Evolutionary conservation across 1,140 invertebrate genomes (phyloP), one percentile per base, ranked within the genome.

Genomic region (Lamellibrachia luymesi): DNA sequence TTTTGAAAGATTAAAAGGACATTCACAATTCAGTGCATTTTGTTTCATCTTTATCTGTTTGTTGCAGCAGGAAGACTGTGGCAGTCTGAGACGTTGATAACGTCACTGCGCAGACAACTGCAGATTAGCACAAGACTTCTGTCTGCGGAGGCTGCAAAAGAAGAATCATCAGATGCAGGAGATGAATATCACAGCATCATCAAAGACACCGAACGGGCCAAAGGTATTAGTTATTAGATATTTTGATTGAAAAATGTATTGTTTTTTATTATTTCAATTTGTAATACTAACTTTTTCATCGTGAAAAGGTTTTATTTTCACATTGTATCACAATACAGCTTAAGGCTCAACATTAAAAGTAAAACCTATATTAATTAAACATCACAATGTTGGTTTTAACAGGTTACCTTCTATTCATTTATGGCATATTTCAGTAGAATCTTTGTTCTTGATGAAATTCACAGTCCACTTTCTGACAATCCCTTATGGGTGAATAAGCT

Each of bases 121-220:
- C 64, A 80, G 64, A 6, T 80, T 80, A 80, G 64, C 64, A 22
- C 64, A 80, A 80, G 64, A 80, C 90, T 50, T 91, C 17, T 51
- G 50, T 91, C 90, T 25, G 90, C 90, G 38, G 50, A 50, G 8
- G 51, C 50, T 25, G 51, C 91, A 56, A 90, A 92, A 56, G 89
- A 92, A 27, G 94, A 38, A 17, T 50, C 50, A 8, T 2, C 91
- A 49, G 93, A 92, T 64, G 52, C 92, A 1, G 93, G 94, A 13
- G 91, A 93, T 50, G 95, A 95, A n/a, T 95, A 96, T 92, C 95
- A 96, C 93, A 94, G 94, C 49, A 95, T 96, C 93, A 96, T 96
- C 90, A 95, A 95, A 93, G 94, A 96, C 93, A 94, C 93, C 1
- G 96, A 96, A 93, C 96, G 94, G 64, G 94, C 91, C 25, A 94